Base-by-base conservation (phyloP, 2,797 vertebrate species). In the Danio kyathit region DNA sequence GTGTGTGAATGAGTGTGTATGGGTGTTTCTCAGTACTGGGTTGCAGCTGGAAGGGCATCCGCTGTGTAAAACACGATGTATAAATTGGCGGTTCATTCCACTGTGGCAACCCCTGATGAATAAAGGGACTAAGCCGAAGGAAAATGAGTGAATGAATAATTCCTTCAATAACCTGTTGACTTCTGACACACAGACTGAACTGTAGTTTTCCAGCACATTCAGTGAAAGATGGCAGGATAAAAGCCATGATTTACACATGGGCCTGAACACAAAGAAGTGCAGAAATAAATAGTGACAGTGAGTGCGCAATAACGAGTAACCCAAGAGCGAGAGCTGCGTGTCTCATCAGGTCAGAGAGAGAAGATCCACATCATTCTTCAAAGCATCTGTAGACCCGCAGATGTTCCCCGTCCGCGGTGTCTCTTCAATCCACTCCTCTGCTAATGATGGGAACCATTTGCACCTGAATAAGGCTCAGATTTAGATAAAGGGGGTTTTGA, bases 391-490 rank as follows among this genome's bases (percentile, higher is more conserved):
- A 29, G 29, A 77, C 61, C 78, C 80, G 80, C 87, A 88, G 87
- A 88, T 88, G 85, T 88, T 85, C 74, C 71, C 48, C 74, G 81
- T 83, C 77, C 65, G 88, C 91, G 87, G 87, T 92, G 90, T 93
- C 90, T 83, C 87, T 85, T 83, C 83, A 85, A 85, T 84, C 76
- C 57, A 87, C 87, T 80, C 84, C 84, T 82, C 80, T 81, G 86
- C 86, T 88, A 69, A 84, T 91, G 91, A 92, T 89, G 86, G 87
- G 87, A 93, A 94, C 90, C 90, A 91, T 91, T 84, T 73, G 67
- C 74, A 83, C 65, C 61, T 80, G 51, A 63, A 51, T 77, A 60
- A 82, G 67, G 59, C 54, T 78, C 52, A 49, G 54, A 65, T 77
- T 43, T 43, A 57, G 56, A 65, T 56, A 41, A 44, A 60, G 29